Base-by-base conservation (phyloP, 2,888 invertebrate genomes). In the Empis stercorea region DNA sequence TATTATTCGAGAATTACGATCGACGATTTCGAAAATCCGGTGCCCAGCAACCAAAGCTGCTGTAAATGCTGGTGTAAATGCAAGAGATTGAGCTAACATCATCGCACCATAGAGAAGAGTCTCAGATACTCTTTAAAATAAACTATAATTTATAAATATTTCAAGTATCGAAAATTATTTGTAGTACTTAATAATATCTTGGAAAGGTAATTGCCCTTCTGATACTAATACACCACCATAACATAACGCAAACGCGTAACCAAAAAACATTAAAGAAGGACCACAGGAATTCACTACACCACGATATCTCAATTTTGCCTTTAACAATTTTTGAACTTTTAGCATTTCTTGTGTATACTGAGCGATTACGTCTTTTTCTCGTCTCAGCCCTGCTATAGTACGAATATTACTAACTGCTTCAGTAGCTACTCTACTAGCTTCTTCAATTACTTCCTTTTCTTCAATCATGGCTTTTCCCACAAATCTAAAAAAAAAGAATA, bases 31-130 rank as follows among this genome's bases (percentile, higher is more conserved):
- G 63, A 82, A 78, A 52, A 84, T 77, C 47, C 81, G 73, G 0
- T 78, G 78, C 2, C 83, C 84, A 0, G 84, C 81, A 23, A 77
- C 66, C 45, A 81, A 74, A 0, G 84, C 85, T 6, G 79, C 78
- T 51, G 80, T 79, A 59, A 84, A 84, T 62, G 84, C 82, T 0
- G 85, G 84, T 1, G 81, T 81, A 59, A 83, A 85, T 4, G 84
- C 83, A 13, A 85, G 65, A 4, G 84, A 80, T 58, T 84, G 83
- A 0, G 84, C 84, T 64, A 84, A 71, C 76, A 84, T 81, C 76
- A 82, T 81, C 0, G 84, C 76, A 2, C 84, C 84, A 58, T 84
- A 83, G 11, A 85, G 75, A 43, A 86, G 66, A 2, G 82, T 80
- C 59, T 85, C 84, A 3, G 82, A 79, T 20, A 84, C 83, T 59